Evolutionary conservation across 2,888 invertebrate genomes (phyloP).

Genomic region (Dicyrtomina minuta): DNA sequence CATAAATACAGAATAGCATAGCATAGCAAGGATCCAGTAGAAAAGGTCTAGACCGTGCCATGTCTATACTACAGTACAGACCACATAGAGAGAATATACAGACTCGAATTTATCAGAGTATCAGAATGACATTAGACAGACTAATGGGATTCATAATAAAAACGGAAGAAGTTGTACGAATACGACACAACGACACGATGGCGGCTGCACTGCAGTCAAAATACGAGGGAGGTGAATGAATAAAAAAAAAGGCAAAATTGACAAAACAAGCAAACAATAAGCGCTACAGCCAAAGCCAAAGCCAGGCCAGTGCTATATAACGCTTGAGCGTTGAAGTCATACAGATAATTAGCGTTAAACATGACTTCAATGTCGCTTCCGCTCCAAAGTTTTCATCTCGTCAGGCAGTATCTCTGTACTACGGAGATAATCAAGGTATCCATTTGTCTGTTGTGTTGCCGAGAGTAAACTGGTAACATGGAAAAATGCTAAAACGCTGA

Average conservation of each 20-base stretch:
- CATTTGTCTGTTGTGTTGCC: too few species aligned
- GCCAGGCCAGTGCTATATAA: background rate
- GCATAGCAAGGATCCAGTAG: too few species aligned
- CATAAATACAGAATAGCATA: too few species aligned
- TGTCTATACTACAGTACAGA: too few species aligned
- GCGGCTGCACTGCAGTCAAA: too few species aligned
- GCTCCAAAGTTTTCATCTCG: background rate
- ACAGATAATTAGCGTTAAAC: constrained; percentile 26
- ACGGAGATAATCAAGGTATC: background rate
- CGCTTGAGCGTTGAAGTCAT: background rate
- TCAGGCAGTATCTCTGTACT: too few species aligned
- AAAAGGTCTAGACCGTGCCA: too few species aligned
- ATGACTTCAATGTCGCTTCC: constrained; percentile 30
- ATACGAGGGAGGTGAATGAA: background rate
- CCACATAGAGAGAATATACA: background rate
- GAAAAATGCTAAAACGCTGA: too few species aligned
- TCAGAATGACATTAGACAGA: background rate
- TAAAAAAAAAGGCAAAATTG: background rate
- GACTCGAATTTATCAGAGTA: background rate
- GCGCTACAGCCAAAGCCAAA: background rate
- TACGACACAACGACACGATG: too few species aligned
- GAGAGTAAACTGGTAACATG: too few species aligned
- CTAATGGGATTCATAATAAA: background rate
- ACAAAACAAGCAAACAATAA: background rate
- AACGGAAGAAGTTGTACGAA: too few species aligned